These are phyloP conservation scores for Hecatera dysodea DNA, from an alignment of 2,888 invertebrate genomes.

Conservation along the genomic window DNA sequence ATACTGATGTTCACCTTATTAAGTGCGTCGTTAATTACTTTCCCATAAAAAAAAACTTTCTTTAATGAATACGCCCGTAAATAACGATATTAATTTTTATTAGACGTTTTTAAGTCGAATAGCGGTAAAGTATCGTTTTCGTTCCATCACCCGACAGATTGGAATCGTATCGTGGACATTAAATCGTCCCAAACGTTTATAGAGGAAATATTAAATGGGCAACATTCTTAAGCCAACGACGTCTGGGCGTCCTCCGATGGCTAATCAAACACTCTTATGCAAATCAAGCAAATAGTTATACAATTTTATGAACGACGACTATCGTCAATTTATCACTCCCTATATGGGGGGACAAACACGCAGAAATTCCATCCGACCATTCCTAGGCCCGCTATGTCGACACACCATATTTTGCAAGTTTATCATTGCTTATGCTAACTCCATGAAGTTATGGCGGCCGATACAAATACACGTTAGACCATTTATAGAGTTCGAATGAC, in stretches of 20 bases:
- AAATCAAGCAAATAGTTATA: slow-evolving; percentile 84
- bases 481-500: slow-evolving; percentile 56
- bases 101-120: slow-evolving; percentile 81
- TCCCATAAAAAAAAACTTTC: slow-evolving; percentile 73
- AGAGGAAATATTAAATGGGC: slow-evolving; percentile 82
- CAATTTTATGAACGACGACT: slow-evolving; percentile 81
- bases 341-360: slow-evolving; percentile 75
- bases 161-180: slow-evolving; percentile 77
- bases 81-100: slow-evolving; percentile 82
- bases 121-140: slow-evolving; percentile 80
- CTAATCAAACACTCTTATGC: slow-evolving; percentile 84
- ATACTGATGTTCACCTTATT: slow-evolving; percentile 68
- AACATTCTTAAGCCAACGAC: slow-evolving; percentile 78
- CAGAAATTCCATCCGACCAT: slow-evolving; percentile 77
- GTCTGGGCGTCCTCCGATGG: slow-evolving; percentile 76
- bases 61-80: slow-evolving; percentile 77
- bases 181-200: slow-evolving; percentile 77
- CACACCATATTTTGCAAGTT: slow-evolving; percentile 76
- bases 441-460: slow-evolving; percentile 60
- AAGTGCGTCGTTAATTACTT: slow-evolving; percentile 76
- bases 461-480: slow-evolving; percentile 50
- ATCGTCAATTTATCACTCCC: slow-evolving; percentile 81
- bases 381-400: slow-evolving; percentile 74
- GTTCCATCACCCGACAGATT: slow-evolving; percentile 76
- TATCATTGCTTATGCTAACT: slow-evolving; percentile 69